Evolutionary conservation across 2,113 vertebrate species (phyloP).

Genomic region (cat (Felis catus)): F.catus_Fca126_mat1.0 CM031421.1:70129001-70129500

Average conservation of each 20-base stretch:
- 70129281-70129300: neutral
- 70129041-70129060: neutral
- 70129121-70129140: neutral
- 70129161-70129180: neutral
- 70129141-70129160: neutral
- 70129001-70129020: neutral
- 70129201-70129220: neutral
- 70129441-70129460: neutral
- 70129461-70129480: neutral
- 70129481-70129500: neutral
- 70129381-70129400: neutral
- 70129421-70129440: neutral
- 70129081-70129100: neutral
- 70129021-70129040: neutral
- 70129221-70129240: neutral
- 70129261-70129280: neutral
- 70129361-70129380: neutral
- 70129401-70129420: neutral
- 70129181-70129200: neutral
- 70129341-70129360: neutral
- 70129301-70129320: neutral
- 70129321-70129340: neutral
- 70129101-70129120: neutral
- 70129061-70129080: neutral
- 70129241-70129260: neutral